Base-by-base conservation (phyloP, 2,888 invertebrate species). In the Himalopsyche japonica region DNA sequence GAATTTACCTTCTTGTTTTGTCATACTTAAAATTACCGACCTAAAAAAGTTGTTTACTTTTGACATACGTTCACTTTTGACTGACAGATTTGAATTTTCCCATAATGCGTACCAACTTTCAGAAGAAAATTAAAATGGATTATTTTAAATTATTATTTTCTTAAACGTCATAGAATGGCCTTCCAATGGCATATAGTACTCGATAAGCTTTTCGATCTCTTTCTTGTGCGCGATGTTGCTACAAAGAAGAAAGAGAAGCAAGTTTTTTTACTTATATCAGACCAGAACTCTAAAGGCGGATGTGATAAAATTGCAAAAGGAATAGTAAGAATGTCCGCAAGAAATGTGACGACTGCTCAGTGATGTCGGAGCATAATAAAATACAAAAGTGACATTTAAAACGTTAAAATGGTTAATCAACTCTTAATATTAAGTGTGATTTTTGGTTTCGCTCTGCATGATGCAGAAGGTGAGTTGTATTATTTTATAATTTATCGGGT, bases 401-500 rank as follows among this genome's bases (percentile, higher is more conserved):
- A 30, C 24, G 15, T 70, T 47, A 82, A 32, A 76, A 83, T 83
- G 83, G 32, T 80, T 70, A 76, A 83, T 70, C 80, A 80, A 84
- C 81, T 64, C 78, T 37, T 64, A 32, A 24, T 84, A 32, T 81
- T 84, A 32, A 48, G 80, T 84, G 81, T 81, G n/a, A 30, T 81
- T 5, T 77, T 85, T 34, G 76, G 81, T 70, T 79, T 85, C n/a
- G 64, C 79, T 76, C n/a, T 82, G 43, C 34, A 32, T 70, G 81
- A 83, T 32, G 49, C 80, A 6, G 81, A 83, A 80, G 83, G 83
- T 83, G 30, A 76, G 76, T 47, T n/a, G 15, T 47, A 32, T 77
- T 76, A 79, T 43, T 34, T 37, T 24, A 43, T 10, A 18, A 18
- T 24, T 47, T 0, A 57, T 70, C 30, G 76, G 81, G 85, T 85